Evolutionary conservation across 2,888 invertebrate genomes (phyloP).

Genomic region (Pycnomerus fuliginosus): DNA sequence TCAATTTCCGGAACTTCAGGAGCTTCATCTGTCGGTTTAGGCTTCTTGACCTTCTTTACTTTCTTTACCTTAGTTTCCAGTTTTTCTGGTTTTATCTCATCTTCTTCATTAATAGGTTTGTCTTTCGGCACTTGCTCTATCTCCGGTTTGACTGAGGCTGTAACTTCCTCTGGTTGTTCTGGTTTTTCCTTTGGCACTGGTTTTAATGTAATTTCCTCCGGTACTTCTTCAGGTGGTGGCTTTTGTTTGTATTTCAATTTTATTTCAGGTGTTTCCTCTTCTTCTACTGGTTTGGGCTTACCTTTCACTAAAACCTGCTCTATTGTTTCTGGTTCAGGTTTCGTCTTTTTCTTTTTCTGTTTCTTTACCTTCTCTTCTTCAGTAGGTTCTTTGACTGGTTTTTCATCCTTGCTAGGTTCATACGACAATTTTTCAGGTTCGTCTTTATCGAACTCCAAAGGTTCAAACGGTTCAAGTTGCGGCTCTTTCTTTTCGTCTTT

Average conservation of each 20-base stretch:
- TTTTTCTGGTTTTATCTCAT: conserved; percentile 36
- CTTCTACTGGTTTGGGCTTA: conserved; percentile 39
- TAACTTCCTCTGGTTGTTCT: conserved; percentile 31
- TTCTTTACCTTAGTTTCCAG: conserved; percentile 35
- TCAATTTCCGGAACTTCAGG: conserved; percentile 45
- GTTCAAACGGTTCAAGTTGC: conserved; percentile 46
- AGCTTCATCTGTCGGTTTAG: conserved; percentile 35
- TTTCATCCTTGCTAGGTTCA: conserved; percentile 47
- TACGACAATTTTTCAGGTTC: conserved; percentile 46
- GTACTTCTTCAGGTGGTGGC: conserved; percentile 39
- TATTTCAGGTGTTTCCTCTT: conserved; percentile 49
- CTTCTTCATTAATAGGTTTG: conserved; percentile 37
- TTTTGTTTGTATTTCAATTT: conserved; percentile 48
- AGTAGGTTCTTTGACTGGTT: conserved; percentile 47
- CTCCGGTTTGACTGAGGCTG: conserved; percentile 29
- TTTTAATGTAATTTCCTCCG: conserved; percentile 47
- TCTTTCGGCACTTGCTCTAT: conserved; percentile 38
- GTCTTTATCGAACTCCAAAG: conserved; percentile 48
- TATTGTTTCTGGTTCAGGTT: conserved; percentile 31
- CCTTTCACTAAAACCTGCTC: conserved; percentile 38
- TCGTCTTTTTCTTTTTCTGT: conserved; percentile 44
- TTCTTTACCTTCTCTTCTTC: conserved; percentile 46
- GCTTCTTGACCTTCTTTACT: conserved; percentile 45
- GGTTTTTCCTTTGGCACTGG: conserved; percentile 41
- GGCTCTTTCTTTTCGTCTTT: conserved; percentile 33